These are phyloP conservation scores for Limonius californicus DNA, from an alignment of 1,140 invertebrate genomes.

Conservation along the genomic window DNA sequence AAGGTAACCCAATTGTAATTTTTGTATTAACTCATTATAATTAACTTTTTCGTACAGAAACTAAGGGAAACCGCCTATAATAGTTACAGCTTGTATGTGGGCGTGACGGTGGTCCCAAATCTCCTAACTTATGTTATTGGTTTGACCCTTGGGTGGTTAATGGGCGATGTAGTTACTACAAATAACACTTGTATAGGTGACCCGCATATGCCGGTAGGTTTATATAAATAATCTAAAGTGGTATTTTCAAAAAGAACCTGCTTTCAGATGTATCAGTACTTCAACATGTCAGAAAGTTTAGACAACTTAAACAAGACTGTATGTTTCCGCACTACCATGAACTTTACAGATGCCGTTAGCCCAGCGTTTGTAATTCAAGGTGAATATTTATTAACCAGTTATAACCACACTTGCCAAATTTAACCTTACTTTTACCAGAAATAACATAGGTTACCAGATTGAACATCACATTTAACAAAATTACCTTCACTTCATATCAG, in stretches of 20 bases:
- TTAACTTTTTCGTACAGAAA: slow-evolving; percentile 23
- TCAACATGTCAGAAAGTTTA: slow-evolving; percentile 48
- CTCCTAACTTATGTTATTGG: slow-evolving; percentile 47
- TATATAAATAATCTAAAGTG: not conserved
- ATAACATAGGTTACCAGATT: too few species aligned
- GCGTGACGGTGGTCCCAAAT: slow-evolving; percentile 22
- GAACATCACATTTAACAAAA: too few species aligned
- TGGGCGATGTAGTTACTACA: slow-evolving; percentile 46
- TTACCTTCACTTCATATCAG: too few species aligned
- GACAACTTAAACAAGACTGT: slow-evolving; percentile 50
- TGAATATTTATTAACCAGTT: slow-evolving; percentile 41
- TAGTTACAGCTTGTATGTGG: slow-evolving; percentile 22
- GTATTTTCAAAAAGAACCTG: not conserved
- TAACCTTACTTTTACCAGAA: too few species aligned
- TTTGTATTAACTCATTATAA: slow-evolving; percentile 23
- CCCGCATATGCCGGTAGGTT: slow-evolving; percentile 34
- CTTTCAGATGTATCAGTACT: slow-evolving; percentile 51
- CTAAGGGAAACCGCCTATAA: slow-evolving; percentile 45
- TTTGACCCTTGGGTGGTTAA: slow-evolving; percentile 53
- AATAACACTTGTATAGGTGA: slow-evolving; percentile 38
- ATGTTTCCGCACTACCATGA: slow-evolving; percentile 73
- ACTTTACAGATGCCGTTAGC: slow-evolving; percentile 69
- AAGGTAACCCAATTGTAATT: slow-evolving; percentile 34
- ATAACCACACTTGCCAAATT: too few species aligned
- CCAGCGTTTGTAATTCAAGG: slow-evolving; percentile 73